Evolutionary conservation across 2,888 invertebrate species (phyloP).

Genomic region (Suillia variegata): DNA sequence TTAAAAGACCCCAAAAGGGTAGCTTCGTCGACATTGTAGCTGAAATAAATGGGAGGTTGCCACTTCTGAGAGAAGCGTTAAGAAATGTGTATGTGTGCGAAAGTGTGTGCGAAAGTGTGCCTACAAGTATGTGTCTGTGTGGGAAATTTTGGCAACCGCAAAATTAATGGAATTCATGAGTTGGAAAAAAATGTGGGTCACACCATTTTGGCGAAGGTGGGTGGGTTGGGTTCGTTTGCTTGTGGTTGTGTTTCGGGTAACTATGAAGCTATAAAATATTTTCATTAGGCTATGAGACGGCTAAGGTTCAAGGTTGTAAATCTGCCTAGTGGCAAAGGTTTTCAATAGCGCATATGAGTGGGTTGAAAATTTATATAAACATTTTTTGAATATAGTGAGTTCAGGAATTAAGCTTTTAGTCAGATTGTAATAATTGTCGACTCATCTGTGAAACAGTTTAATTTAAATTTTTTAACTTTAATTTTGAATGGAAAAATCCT

Average conservation of each 20-base stretch:
- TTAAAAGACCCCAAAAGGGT: not conserved
- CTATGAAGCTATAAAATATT: constrained; percentile 38
- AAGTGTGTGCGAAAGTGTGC: constrained; percentile 36
- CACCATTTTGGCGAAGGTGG: constrained; percentile 3
- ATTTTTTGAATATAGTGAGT: no score
- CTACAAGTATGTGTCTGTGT: constrained; percentile 30
- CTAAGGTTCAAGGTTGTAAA: constrained; percentile 42
- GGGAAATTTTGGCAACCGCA: constrained; percentile 44
- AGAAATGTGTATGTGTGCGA: constrained; percentile 4
- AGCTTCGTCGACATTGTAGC: not conserved
- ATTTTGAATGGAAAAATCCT: no score
- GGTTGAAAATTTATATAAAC: no score
- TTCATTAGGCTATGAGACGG: constrained; percentile 39
- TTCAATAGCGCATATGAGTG: no score
- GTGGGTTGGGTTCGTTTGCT: not conserved
- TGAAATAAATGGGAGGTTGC: not conserved
- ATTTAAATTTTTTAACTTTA: no score
- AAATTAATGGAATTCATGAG: constrained; percentile 53
- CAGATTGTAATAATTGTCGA: no score
- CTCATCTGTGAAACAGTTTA: no score
- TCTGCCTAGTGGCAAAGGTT: not conserved
- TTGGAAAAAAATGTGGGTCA: constrained; percentile 41
- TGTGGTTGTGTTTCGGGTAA: not conserved
- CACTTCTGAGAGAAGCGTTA: not conserved
- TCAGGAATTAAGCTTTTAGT: no score